A percentile compares a stretch with the other conserved stretches of the same genome.
Evolutionary conservation across 1,140 invertebrate species (phyloP).

Genomic region (Leucophenga varia): DNA sequence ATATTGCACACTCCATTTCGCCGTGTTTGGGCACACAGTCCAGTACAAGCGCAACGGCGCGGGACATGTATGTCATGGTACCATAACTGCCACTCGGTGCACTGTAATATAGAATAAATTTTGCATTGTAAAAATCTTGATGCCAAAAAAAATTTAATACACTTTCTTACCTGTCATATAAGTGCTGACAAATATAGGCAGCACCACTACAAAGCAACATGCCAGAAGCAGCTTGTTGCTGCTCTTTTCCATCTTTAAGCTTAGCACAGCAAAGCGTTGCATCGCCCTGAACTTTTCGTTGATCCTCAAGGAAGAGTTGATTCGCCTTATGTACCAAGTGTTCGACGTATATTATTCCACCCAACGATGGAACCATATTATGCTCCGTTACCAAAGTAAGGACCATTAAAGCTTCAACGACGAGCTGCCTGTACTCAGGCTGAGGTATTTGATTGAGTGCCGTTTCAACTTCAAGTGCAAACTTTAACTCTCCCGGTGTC

Average conservation of each 20-base stretch:
- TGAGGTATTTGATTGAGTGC: slow-evolving; percentile 96
- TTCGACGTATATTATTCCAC: slow-evolving; percentile 87
- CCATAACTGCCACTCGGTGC: slow-evolving; percentile 96
- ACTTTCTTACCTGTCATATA: slow-evolving; percentile 78
- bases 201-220: slow-evolving; percentile 84
- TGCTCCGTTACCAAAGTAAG: slow-evolving; percentile 88
- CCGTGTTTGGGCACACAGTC: slow-evolving; percentile 75
- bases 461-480: slow-evolving; percentile 96
- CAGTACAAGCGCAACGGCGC: slow-evolving; percentile 75
- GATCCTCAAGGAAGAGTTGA: slow-evolving; percentile 92
- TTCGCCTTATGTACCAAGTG: slow-evolving; percentile 93
- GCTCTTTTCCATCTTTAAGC: slow-evolving; percentile 63
- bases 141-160: not conserved
- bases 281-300: slow-evolving; percentile 81
- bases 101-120: slow-evolving; percentile 43
- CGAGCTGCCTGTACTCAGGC: slow-evolving; percentile 96
- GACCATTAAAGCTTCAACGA: slow-evolving; percentile 97
- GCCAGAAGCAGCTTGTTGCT: slow-evolving; percentile 62
- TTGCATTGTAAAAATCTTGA: not conserved
- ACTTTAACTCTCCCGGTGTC: slow-evolving; percentile 98
- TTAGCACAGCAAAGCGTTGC: slow-evolving; percentile 90
- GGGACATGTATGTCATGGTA: slow-evolving; percentile 96
- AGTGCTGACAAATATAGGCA: slow-evolving; percentile 93
- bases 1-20: slow-evolving; percentile 79
- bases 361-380: slow-evolving; percentile 74